Evolutionary conservation across 37 sponge, comb jelly and placozoan species (phyloP).

Genomic region (Beroe forskalii): DNA sequence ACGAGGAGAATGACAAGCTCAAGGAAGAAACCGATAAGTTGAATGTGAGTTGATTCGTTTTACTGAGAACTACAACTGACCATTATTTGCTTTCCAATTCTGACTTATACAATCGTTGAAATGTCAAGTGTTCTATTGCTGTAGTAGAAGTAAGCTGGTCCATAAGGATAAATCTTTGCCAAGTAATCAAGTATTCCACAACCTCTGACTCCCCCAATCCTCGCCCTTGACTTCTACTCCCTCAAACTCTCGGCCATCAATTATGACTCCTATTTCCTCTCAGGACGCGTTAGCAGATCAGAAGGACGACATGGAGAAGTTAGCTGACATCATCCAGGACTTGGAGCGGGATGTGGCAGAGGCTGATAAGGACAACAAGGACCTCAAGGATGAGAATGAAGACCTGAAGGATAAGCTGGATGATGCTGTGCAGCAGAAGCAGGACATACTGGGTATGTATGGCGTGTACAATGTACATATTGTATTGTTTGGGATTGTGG

Average conservation of each 20-base stretch:
- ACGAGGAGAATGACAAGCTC: slow-evolving; percentile 9
- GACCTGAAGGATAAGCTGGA: slow-evolving; percentile 15
- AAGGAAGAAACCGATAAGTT: neutral
- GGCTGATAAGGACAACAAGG: slow-evolving; percentile 12
- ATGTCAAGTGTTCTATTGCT: no score
- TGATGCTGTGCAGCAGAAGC: neutral
- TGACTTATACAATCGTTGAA: no score
- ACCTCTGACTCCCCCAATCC: no score
- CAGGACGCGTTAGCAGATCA: slow-evolving; percentile 8
- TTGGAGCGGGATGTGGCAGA: slow-evolving; percentile 7
- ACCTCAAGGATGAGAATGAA: slow-evolving; percentile 24
- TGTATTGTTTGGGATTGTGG: no score
- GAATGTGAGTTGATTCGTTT: neutral
- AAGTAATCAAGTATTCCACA: no score
- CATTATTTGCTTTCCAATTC: neutral
- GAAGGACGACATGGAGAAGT: neutral
- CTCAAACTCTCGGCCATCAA: no score
- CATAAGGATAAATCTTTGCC: no score
- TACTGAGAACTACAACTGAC: neutral
- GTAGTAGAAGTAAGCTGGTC: no score
- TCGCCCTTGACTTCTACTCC: no score
- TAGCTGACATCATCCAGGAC: neutral
- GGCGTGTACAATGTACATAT: no score
- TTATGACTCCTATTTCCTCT: no score
- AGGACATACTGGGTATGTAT: slow-evolving; percentile 15